A percentile compares a stretch with the other conserved stretches of the same genome.
Conservation (phyloP, 92 coral and sea anemone species). For the Metridium senile region DNA sequence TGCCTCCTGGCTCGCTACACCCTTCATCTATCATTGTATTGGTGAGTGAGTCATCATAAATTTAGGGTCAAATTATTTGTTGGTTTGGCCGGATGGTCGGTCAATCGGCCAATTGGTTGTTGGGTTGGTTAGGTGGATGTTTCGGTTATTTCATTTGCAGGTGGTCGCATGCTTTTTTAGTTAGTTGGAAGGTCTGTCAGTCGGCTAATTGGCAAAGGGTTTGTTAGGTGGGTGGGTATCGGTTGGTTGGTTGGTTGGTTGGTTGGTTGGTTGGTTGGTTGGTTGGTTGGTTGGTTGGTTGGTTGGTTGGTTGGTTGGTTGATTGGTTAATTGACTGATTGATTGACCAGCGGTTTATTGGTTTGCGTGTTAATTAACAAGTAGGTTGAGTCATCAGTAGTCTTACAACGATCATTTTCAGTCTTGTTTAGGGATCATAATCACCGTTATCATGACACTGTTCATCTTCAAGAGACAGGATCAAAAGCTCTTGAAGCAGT, state of each 20-base stretch:
- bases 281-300: too few relatives aligned
- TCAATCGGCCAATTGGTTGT: not conserved
- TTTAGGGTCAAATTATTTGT: not conserved
- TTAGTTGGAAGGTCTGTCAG: not conserved
- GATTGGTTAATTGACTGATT: too few relatives aligned
- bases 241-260: not conserved
- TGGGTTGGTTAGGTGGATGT: not conserved
- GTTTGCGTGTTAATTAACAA: not conserved
- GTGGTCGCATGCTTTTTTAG: too few relatives aligned
- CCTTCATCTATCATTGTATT: constrained; percentile 81
- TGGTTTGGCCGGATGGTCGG: not conserved
- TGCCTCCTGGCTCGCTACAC: constrained; percentile 83
- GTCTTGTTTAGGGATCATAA: constrained; percentile 73
- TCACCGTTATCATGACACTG: constrained; percentile 44
- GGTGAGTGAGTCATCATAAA: constrained; percentile 62
- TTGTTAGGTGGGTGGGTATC: not conserved
- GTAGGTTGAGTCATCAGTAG: too few relatives aligned
- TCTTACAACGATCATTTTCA: constrained; percentile 15
- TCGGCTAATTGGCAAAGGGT: not conserved
- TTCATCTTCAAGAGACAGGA: constrained; percentile 71
- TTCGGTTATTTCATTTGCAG: not conserved
- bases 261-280: not conserved
- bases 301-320: too few relatives aligned
- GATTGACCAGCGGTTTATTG: not conserved
- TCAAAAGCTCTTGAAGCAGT: constrained; percentile 44